A percentile compares a stretch with the other conserved stretches of the same genome.
Conservation (phyloP, 2,888 invertebrate genomes). For the Melinaea menophilus region DNA sequence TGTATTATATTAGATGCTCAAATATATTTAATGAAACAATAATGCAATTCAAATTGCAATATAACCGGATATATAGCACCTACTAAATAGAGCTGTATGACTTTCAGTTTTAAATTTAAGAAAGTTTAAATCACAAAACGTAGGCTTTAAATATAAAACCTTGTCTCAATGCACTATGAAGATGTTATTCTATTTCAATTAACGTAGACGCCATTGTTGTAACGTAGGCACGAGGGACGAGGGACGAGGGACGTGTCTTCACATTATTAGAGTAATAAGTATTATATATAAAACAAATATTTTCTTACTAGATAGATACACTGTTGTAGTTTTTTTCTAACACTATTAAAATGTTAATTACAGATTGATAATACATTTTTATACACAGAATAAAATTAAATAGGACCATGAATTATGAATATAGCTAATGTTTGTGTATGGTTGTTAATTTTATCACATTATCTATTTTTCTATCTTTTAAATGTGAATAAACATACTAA, state of each 20-base stretch:
- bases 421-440: slow-evolving; percentile 40
- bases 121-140: slow-evolving; percentile 3
- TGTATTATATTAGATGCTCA: slow-evolving; percentile 5
- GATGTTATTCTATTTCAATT: slow-evolving; percentile 23
- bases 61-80: background rate
- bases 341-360: slow-evolving; percentile 40
- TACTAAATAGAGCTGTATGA: background rate
- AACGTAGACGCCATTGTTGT: slow-evolving; percentile 14
- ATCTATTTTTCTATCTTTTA: slow-evolving; percentile 67
- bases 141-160: slow-evolving; percentile 3
- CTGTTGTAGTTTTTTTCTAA: slow-evolving; percentile 51
- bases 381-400: slow-evolving; percentile 33
- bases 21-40: background rate
- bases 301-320: slow-evolving; percentile 53
- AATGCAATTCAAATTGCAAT: background rate
- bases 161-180: slow-evolving; percentile 19
- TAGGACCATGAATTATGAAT: slow-evolving; percentile 52
- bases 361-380: slow-evolving; percentile 31
- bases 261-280: slow-evolving; percentile 57
- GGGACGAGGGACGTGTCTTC: slow-evolving; percentile 44
- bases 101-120: background rate
- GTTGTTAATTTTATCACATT: slow-evolving; percentile 59
- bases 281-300: slow-evolving; percentile 43
- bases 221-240: background rate
- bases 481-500: slow-evolving; percentile 57